Conservation (phyloP, 2,797 vertebrate species). For the Sebastes glaucus region DNA sequence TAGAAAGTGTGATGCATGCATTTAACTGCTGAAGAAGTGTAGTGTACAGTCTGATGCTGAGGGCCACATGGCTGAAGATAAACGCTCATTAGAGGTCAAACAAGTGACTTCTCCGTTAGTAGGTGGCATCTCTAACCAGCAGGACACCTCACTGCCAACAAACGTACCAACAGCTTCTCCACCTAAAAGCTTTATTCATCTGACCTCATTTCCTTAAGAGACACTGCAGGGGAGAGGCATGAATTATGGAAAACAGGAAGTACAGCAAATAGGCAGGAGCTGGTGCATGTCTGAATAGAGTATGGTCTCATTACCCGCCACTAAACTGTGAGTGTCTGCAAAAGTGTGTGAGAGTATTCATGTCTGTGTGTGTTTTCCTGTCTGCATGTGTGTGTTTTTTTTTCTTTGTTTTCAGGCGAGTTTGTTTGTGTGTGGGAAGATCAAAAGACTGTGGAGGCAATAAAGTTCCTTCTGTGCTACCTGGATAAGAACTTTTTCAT, state of each 20-base stretch:
- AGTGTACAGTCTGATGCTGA: no score
- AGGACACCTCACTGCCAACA: conserved; percentile 13
- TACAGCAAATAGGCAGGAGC: conserved; percentile 34
- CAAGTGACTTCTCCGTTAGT: conserved; percentile 16
- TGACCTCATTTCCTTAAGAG: conserved; percentile 49
- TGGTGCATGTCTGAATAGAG: conserved; percentile 29
- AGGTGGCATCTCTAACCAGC: conserved; percentile 17
- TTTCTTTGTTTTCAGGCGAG: conserved; percentile 48
- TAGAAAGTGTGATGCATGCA: background rate
- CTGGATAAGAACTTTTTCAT: conserved; percentile 28
- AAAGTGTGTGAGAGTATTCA: conserved; percentile 8
- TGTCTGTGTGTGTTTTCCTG: conserved; percentile 20
- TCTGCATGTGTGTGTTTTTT: conserved; percentile 11
- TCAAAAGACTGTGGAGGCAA: conserved; percentile 39
- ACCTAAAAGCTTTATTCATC: conserved; percentile 34
- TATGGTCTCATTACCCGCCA: conserved; percentile 42
- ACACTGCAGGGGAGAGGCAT: conserved; percentile 39
- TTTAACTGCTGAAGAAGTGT: background rate
- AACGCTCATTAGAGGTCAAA: conserved; percentile 14
- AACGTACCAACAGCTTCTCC: conserved; percentile 11
- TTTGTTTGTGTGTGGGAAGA: conserved; percentile 50
- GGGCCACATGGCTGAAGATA: background rate
- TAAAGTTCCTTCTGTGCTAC: conserved; percentile 39
- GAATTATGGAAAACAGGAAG: conserved; percentile 57
- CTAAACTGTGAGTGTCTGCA: conserved; percentile 35